A percentile compares a stretch with the other conserved stretches of the same genome.
phyloP scores from a whole-genome alignment of 2,888 invertebrate species.

The Drosophila parthenogenetica region DNA sequence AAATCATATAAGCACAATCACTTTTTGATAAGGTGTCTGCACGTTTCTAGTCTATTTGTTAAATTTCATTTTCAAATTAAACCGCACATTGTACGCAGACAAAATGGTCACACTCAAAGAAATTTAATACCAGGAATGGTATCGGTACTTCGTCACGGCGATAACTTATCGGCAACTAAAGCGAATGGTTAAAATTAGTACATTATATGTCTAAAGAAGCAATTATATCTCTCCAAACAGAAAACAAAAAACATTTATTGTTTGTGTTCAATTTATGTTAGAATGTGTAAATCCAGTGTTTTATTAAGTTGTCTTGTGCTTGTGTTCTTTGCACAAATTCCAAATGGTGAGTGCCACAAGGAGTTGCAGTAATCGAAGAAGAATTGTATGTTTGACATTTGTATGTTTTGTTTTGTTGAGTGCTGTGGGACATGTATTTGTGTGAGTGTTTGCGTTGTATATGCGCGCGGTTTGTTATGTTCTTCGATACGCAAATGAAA shows the following conservation, averaged over 20 bases:
- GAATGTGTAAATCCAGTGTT: constrained; percentile 71
- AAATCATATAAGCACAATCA: neutral
- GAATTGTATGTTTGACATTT: constrained; percentile 2
- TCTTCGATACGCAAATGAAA: constrained; percentile 62
- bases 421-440: neutral
- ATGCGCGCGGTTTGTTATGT: constrained; percentile 64
- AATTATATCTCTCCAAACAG: constrained; percentile 28
- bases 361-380: constrained; percentile 11
- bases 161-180: neutral
- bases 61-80: neutral
- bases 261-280: constrained; percentile 45
- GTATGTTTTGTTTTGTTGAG: constrained; percentile 40
- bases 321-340: constrained; percentile 66
- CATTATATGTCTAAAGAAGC: constrained; percentile 18
- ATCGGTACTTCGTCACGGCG: constrained; percentile 20
- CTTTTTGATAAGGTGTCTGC: neutral
- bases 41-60: neutral
- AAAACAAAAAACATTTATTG: constrained; percentile 34
- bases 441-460: constrained; percentile 16
- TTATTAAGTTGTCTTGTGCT: constrained; percentile 69
- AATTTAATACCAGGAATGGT: neutral
- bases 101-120: constrained; percentile 5
- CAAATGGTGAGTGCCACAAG: constrained; percentile 57
- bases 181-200: constrained; percentile 17
- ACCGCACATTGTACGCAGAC: neutral